Evolutionary conservation across 2,797 vertebrate genomes (phyloP).

Genomic region (Scomberomorus guttatus): DNA sequence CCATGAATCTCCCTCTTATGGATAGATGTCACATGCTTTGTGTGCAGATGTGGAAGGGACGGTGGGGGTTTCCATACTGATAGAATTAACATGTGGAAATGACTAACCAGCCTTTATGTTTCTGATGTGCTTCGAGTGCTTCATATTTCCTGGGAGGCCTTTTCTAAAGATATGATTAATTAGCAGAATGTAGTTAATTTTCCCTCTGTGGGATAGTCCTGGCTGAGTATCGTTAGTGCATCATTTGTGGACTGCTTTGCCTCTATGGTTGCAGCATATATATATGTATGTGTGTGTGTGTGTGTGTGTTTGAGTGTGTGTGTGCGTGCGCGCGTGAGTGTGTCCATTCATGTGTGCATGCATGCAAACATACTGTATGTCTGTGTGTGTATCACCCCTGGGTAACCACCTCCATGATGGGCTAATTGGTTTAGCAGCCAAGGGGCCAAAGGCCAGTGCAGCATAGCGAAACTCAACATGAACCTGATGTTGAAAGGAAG

Average conservation of each 20-base stretch:
- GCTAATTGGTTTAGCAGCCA: slow-evolving; percentile 89
- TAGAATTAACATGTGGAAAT: slow-evolving; percentile 87
- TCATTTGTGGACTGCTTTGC: slow-evolving; percentile 56
- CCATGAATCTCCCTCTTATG: slow-evolving; percentile 82
- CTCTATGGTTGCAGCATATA: slow-evolving; percentile 36
- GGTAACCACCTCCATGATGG: slow-evolving; percentile 84
- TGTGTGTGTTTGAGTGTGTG: background rate
- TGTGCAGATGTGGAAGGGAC: slow-evolving; percentile 70
- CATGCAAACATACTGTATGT: slow-evolving; percentile 66
- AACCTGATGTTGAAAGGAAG: slow-evolving; percentile 87
- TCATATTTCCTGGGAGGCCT: slow-evolving; percentile 80
- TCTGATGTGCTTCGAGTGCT: slow-evolving; percentile 75
- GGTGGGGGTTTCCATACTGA: slow-evolving; percentile 78
- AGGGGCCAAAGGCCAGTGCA: slow-evolving; percentile 84
- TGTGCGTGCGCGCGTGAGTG: background rate
- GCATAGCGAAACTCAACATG: slow-evolving; percentile 86
- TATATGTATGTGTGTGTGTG: slow-evolving; percentile 3
- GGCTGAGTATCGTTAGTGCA: slow-evolving; percentile 11
- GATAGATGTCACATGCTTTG: slow-evolving; percentile 83
- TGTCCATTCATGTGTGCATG: slow-evolving; percentile 31
- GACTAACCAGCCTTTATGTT: slow-evolving; percentile 77
- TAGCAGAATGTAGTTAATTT: slow-evolving; percentile 77
- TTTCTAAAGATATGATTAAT: slow-evolving; percentile 80
- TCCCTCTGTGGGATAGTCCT: slow-evolving; percentile 63
- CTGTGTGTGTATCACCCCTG: slow-evolving; percentile 71